A percentile compares a stretch with the other conserved stretches of the same genome.
These are phyloP conservation scores for Andrena chrysosceles DNA, from an alignment of 2,888 invertebrate genomes.

Conservation along the genomic window DNA sequence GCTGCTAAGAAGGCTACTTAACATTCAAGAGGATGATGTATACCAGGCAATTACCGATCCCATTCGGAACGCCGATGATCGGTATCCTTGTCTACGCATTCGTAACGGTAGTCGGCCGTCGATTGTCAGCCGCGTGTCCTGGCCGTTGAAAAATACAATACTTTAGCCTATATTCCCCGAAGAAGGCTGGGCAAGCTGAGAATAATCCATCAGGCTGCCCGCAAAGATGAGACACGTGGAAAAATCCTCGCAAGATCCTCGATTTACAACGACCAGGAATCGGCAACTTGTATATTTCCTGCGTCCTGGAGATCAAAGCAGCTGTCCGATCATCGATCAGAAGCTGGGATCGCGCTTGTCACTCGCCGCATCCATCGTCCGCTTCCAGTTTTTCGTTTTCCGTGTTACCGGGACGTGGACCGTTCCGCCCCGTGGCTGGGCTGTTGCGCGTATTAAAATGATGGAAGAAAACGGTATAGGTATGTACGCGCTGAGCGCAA, in stretches of 20 bases:
- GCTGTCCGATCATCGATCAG: constrained; percentile 34
- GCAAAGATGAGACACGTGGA: constrained; percentile 12
- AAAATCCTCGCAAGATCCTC: neutral
- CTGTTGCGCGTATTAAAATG: constrained; percentile 37
- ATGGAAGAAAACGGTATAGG: constrained; percentile 46
- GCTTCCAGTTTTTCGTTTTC: constrained; percentile 36
- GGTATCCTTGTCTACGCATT: constrained; percentile 16
- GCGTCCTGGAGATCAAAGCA: constrained; percentile 31
- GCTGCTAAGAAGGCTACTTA: constrained; percentile 10
- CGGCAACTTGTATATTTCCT: neutral
- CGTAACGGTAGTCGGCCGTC: constrained; percentile 36
- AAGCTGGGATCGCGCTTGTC: constrained; percentile 28
- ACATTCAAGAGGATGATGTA: neutral
- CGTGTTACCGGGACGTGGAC: constrained; percentile 34
- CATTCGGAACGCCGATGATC: constrained; percentile 9
- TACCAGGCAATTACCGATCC: constrained; percentile 16
- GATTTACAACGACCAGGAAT: neutral
- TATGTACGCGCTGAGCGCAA: constrained; percentile 9
- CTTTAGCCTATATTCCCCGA: constrained; percentile 7
- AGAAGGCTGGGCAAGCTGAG: neutral
- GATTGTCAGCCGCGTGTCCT: constrained; percentile 25
- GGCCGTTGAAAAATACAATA: constrained; percentile 11
- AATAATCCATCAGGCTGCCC: constrained; percentile 19
- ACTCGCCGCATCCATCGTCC: constrained; percentile 30
- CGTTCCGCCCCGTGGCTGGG: constrained; percentile 9